phyloP scores from a whole-genome alignment of 2,888 invertebrate genomes.

The Drosophila monieri region DNA sequence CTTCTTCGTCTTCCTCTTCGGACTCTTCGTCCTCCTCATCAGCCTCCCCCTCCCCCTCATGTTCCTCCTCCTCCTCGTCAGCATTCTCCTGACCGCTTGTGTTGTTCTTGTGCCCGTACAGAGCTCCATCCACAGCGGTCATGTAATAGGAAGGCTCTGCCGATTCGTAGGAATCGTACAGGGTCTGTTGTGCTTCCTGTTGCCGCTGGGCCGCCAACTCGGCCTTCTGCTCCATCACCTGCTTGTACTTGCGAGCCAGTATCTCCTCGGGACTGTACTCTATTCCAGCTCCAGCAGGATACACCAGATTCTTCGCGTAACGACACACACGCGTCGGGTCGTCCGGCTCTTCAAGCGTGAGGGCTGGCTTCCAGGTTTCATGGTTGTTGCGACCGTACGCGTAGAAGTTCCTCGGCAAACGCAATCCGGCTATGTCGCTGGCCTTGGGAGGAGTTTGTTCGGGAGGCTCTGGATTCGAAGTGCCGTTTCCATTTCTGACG shows the following conservation, averaged over 20 bases:
- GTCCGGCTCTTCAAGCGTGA: conserved; percentile 83
- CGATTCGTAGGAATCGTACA: conserved; percentile 57
- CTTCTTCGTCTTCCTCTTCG: conserved; percentile 52
- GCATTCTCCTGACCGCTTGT: conserved; percentile 38
- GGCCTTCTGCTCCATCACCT: conserved; percentile 43
- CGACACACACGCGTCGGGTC: conserved; percentile 82
- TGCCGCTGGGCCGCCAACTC: conserved; percentile 33
- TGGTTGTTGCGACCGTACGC: conserved; percentile 81
- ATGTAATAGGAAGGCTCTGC: conserved; percentile 62
- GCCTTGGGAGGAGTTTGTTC: conserved; percentile 11
- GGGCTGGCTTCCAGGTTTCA: conserved; percentile 83
- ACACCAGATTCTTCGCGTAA: conserved; percentile 82
- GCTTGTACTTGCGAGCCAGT: conserved; percentile 74
- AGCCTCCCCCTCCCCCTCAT: conserved; percentile 36
- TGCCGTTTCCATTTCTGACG: conserved; percentile 28
- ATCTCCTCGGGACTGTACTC: conserved; percentile 84
- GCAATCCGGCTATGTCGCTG: conserved; percentile 68
- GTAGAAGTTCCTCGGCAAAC: conserved; percentile 81
- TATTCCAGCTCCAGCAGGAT: conserved; percentile 79
- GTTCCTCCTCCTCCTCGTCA: conserved; percentile 43
- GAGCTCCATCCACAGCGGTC: conserved; percentile 54
- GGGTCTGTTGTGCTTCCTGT: conserved; percentile 35
- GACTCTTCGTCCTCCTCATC: conserved; percentile 50
- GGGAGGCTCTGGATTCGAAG: conserved; percentile 5
- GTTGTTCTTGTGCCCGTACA: conserved; percentile 44